Evolutionary conservation across 1,140 invertebrate genomes (phyloP).

Genomic region (Chelonus insularis): DNA sequence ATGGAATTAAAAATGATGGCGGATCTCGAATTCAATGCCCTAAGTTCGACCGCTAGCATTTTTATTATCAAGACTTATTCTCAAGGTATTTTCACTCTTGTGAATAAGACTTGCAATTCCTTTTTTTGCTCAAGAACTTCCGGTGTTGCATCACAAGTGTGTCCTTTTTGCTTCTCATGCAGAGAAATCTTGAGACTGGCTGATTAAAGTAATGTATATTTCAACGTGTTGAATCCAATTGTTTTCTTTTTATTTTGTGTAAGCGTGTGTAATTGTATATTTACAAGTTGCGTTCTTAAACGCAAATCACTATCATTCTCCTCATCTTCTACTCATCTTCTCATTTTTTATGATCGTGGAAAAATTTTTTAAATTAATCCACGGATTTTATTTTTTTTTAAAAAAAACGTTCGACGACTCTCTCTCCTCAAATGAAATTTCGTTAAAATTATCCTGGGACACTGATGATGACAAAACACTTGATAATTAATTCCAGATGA

Average conservation of each 20-base stretch:
- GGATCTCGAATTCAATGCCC: conserved; percentile 22
- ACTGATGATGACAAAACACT: not conserved
- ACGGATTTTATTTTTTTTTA: too few relatives aligned
- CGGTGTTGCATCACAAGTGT: conserved; percentile 11
- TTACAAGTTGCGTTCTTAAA: conserved; percentile 42
- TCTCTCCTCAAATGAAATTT: not conserved
- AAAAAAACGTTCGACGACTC: not conserved
- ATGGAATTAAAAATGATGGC: not conserved
- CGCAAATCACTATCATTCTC: conserved; percentile 45
- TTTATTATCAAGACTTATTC: too few relatives aligned
- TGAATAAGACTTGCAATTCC: too few relatives aligned
- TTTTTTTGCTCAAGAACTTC: not conserved
- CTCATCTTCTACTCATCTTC: conserved; percentile 23
- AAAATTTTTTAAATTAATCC: not conserved
- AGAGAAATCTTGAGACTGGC: conserved; percentile 9
- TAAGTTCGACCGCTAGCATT: conserved; percentile 5
- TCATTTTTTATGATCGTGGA: conserved; percentile 1
- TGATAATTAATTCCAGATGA: too few relatives aligned
- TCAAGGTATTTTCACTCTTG: too few relatives aligned
- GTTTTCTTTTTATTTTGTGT: not conserved
- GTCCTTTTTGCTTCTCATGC: not conserved
- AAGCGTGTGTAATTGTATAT: conserved; percentile 35
- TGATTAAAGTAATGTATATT: too few relatives aligned
- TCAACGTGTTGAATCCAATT: not conserved
- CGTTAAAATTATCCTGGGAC: not conserved